These are phyloP conservation scores for Apteryx mantelli DNA, from an alignment of 2,113 vertebrate genomes.

Conservation along the genomic window DNA sequence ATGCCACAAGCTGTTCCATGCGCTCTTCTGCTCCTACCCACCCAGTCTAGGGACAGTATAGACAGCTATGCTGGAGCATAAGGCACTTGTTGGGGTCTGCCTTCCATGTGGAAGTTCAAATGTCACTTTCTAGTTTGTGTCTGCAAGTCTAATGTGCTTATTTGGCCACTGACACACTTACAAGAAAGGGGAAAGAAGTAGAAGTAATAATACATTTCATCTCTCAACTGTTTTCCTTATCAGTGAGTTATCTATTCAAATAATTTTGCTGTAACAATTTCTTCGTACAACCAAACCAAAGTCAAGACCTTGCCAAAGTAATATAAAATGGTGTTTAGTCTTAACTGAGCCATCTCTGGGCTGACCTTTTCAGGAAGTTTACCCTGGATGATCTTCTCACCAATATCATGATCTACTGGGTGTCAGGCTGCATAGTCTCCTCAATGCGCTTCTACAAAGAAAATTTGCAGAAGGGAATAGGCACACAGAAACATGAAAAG, in stretches of 20 bases:
- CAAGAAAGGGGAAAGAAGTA: background rate
- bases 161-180: background rate
- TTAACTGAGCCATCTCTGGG: background rate
- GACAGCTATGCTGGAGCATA: background rate
- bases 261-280: background rate
- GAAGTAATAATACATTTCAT: background rate
- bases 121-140: background rate
- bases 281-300: background rate
- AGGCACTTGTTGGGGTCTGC: background rate
- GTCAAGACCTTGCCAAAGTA: background rate
- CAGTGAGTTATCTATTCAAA: background rate
- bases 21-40: background rate
- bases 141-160: background rate
- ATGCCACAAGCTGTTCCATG: background rate
- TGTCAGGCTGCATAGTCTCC: constrained; percentile 71
- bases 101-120: background rate
- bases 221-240: background rate
- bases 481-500: constrained; percentile 66
- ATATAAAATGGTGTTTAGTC: background rate
- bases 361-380: constrained; percentile 72
- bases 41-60: background rate
- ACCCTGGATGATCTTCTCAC: constrained; percentile 81
- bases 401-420: constrained; percentile 86
- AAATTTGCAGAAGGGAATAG: constrained; percentile 46
- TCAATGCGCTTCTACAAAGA: constrained; percentile 84